Base-by-base conservation (phyloP, 2,888 invertebrate species). In the Pecten maximus region DNA sequence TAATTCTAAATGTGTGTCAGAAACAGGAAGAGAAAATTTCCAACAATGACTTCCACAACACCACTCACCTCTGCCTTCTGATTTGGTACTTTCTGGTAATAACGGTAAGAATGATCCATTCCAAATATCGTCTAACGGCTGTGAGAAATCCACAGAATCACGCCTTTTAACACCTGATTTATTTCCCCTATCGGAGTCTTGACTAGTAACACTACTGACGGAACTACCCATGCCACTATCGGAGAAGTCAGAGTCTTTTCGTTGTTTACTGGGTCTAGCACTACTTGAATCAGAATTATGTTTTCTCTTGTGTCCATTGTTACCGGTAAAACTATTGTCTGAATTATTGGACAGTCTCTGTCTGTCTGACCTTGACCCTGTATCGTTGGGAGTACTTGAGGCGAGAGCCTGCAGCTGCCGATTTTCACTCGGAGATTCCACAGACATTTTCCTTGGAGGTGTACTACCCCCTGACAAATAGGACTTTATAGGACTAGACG, bases 71-170 rank as follows among this genome's bases (percentile, higher is more conserved):
- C 92, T 92, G 88, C 92, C 93, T 16, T 92, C 92, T 19, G 89
- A 90, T 50, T 92, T 92, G 40, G 93, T 93, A 40, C 90, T 90
- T 54, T 93, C 94, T 87, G 93, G 91, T 10, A 93, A 87, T n/a
- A 92, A 88, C 0, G 93, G 93, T 35, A 94, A 90, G 2, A 94
- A 50, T 2, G 94, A 93, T 40, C 91, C 91, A 90, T 90, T 91
- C 40, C 93, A 91, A 40, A 94, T 90, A 48, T 94, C 93, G 87
- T 94, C 94, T 88, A 94, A 89, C 0, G 94, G 93, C 54, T 93
- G 92, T 10, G 91, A 60, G 74, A 91, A 91, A 39, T 92, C 92
- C 39, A 88, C 89, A 35, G 90, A 89, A 48, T 88, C 74, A 35
- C 74, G 74, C 35, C 74, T 28, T 74, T 88, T 88, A 19, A 28